These are phyloP conservation scores for Malurus splendens DNA, from an alignment of 2,797 vertebrate genomes.

Conservation along the genomic window DNA sequence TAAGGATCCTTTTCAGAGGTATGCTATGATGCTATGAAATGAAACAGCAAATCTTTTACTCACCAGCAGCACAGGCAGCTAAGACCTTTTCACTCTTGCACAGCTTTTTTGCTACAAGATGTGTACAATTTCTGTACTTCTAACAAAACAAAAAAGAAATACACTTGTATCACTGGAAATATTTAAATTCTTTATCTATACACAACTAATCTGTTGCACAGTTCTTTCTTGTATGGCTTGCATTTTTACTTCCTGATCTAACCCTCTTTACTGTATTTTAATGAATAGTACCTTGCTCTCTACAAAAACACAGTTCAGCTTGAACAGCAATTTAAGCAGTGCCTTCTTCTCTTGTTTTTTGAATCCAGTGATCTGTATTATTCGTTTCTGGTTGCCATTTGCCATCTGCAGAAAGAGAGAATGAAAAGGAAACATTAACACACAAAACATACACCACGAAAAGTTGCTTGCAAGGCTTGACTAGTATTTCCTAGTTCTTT, in stretches of 20 bases:
- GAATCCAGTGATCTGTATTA: conserved; percentile 77
- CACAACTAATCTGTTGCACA: not conserved
- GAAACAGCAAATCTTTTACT: conserved; percentile 46
- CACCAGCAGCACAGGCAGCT: conserved; percentile 91
- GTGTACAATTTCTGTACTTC: conserved; percentile 82
- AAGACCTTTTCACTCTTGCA: conserved; percentile 90
- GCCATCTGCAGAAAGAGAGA: conserved; percentile 42
- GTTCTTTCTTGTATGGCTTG: not conserved
- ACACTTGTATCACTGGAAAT: not conserved
- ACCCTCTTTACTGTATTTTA: not conserved
- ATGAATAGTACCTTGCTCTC: conserved; percentile 63
- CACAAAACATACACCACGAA: rapidly evolving
- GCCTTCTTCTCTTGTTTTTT: conserved; percentile 60
- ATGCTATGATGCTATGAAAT: not conserved
- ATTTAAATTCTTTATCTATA: not conserved
- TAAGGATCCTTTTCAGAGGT: not conserved
- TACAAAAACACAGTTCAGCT: conserved; percentile 68
- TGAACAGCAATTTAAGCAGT: conserved; percentile 47
- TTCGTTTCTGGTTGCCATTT: not conserved
- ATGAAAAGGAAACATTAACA: not conserved
- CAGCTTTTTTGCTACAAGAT: conserved; percentile 82
- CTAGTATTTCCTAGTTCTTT: not conserved
- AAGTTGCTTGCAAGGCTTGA: rapidly evolving
- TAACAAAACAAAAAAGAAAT: conserved; percentile 45
- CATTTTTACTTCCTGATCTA: not conserved